These are phyloP conservation scores for Cyclina sinensis DNA, from an alignment of 1,140 invertebrate genomes.

Conservation along the genomic window DNA sequence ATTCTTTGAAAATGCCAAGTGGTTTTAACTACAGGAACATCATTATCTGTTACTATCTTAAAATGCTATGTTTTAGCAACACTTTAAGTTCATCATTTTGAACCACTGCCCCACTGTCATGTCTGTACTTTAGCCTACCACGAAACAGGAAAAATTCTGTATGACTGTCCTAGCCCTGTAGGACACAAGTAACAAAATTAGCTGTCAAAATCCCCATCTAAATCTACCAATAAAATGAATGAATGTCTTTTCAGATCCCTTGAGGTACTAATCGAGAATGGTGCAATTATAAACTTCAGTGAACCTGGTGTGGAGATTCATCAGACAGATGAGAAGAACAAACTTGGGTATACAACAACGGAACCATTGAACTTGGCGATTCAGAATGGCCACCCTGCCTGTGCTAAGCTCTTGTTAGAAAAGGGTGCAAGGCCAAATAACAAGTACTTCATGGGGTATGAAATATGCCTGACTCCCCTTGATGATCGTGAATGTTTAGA, in stretches of 20 bases:
- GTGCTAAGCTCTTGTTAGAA: constrained; percentile 90
- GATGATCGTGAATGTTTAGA: constrained; percentile 93
- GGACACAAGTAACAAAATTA: no score
- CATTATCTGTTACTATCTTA: no score
- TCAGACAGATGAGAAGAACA: constrained; percentile 69
- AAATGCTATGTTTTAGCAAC: no score
- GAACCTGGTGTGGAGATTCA: constrained; percentile 70
- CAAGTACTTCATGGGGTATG: constrained; percentile 93
- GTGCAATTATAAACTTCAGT: constrained; percentile 93
- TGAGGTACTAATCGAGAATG: constrained; percentile 92
- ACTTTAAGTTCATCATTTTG: no score
- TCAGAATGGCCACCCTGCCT: constrained; percentile 94
- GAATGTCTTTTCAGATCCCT: constrained; percentile 81
- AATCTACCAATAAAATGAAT: not conserved
- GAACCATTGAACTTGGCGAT: constrained; percentile 89
- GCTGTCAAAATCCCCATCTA: no score
- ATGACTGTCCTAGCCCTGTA: no score
- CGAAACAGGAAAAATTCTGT: no score
- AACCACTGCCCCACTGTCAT: no score
- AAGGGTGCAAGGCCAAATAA: constrained; percentile 90
- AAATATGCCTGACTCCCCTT: constrained; percentile 93
- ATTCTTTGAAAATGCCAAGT: no score
- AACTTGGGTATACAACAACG: constrained; percentile 81
- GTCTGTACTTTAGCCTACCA: no score
- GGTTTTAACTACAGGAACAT: no score